Conservation (phyloP, 2,888 invertebrate genomes). For the Priapulus caudatus region DNA sequence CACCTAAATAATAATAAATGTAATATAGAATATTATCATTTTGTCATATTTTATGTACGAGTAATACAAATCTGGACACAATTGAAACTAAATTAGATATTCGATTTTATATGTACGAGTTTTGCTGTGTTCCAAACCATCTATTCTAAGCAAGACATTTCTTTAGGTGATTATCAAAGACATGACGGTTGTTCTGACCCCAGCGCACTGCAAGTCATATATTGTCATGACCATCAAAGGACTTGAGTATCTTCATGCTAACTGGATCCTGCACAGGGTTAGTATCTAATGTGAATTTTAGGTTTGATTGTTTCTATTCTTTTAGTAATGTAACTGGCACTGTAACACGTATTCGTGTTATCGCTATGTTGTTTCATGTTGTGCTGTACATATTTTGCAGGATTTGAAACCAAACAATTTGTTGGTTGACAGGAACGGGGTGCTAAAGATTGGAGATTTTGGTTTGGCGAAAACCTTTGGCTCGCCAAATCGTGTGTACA, state of each 20-base stretch:
- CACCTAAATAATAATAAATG: too few relatives aligned
- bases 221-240: constrained; percentile 88
- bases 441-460: constrained; percentile 96
- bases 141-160: too few relatives aligned
- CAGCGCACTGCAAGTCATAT: constrained; percentile 88
- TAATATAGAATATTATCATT: too few relatives aligned
- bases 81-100: too few relatives aligned
- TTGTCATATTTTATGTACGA: too few relatives aligned
- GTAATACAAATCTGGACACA: too few relatives aligned
- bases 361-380: not conserved
- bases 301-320: constrained; percentile 24
- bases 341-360: not conserved
- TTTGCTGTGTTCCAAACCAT: too few relatives aligned
- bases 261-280: constrained; percentile 88
- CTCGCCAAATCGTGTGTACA: constrained; percentile 80
- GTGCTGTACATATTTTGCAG: constrained; percentile 27
- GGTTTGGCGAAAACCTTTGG: constrained; percentile 95
- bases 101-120: too few relatives aligned
- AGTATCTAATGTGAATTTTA: constrained; percentile 21
- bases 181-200: constrained; percentile 68
- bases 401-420: constrained; percentile 99
- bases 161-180: constrained; percentile 45
- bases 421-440: constrained; percentile 75
- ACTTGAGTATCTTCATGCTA: constrained; percentile 80
- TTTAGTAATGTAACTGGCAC: not conserved